Evolutionary conservation across 2,888 invertebrate genomes (phyloP).

Genomic region (Drosophila mulleri): DNA sequence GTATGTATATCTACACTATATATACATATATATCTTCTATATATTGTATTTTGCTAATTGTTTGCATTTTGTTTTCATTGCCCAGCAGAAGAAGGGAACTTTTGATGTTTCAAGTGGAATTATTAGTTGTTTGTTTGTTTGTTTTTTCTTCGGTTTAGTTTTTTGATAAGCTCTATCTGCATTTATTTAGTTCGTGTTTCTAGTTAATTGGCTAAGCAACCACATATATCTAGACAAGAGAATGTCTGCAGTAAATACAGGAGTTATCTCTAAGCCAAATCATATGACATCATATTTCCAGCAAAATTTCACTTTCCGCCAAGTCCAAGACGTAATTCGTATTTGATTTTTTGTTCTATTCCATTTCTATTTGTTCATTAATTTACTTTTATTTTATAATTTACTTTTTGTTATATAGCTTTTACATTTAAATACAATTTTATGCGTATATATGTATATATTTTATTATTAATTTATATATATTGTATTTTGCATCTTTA

Average conservation of each 20-base stretch:
- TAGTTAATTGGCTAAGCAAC: background rate
- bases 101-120: constrained; percentile 33
- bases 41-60: constrained; percentile 64
- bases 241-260: constrained; percentile 5
- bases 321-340: background rate
- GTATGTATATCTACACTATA: background rate
- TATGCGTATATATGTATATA: too few species aligned
- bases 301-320: background rate
- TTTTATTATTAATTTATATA: background rate
- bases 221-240: constrained; percentile 1
- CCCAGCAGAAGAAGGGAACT: constrained; percentile 11
- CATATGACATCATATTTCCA: constrained; percentile 32
- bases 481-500: too few species aligned
- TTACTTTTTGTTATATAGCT: too few species aligned
- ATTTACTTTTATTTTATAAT: background rate
- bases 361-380: background rate
- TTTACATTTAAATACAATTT: too few species aligned
- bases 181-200: background rate
- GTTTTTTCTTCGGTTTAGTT: background rate
- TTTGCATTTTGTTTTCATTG: constrained; percentile 64
- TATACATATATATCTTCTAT: constrained; percentile 15
- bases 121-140: constrained; percentile 9
- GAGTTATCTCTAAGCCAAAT: background rate
- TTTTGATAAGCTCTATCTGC: constrained; percentile 6
- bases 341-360: background rate